phyloP scores from a whole-genome alignment of 1,140 invertebrate species.

The Marisa cornuarietis region DNA sequence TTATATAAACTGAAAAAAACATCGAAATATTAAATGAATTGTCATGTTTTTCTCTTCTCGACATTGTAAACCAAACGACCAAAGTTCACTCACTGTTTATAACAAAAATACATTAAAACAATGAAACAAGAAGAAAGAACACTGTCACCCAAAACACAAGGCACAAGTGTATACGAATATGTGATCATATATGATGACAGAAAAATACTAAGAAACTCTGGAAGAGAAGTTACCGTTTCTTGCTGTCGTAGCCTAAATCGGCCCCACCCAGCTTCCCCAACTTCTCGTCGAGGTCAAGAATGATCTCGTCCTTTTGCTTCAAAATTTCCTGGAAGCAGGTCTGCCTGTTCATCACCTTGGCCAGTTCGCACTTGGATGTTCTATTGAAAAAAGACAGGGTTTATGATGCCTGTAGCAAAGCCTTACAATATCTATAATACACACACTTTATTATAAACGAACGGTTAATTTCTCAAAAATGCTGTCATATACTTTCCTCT shows the following conservation, averaged over 20 bases:
- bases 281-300: constrained; percentile 54
- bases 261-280: constrained; percentile 33
- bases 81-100: too few relatives aligned
- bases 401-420: not conserved
- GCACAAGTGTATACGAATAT: not conserved
- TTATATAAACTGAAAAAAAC: too few relatives aligned
- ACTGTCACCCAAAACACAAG: not conserved
- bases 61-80: too few relatives aligned
- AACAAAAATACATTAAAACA: not conserved
- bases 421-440: too few relatives aligned
- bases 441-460: too few relatives aligned
- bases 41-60: too few relatives aligned
- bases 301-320: constrained; percentile 62
- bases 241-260: constrained; percentile 37
- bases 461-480: constrained; percentile 6
- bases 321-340: constrained; percentile 62
- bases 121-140: not conserved
- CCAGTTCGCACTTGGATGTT: constrained; percentile 65
- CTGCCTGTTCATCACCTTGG: constrained; percentile 64
- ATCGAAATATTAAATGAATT: too few relatives aligned
- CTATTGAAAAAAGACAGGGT: constrained; percentile 42
- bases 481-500: not conserved
- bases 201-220: not conserved
- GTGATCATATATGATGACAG: too few relatives aligned
- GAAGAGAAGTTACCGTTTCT: constrained; percentile 26